Base-by-base conservation (phyloP, 2,888 invertebrate genomes). In the Eupeodes luniger region DNA sequence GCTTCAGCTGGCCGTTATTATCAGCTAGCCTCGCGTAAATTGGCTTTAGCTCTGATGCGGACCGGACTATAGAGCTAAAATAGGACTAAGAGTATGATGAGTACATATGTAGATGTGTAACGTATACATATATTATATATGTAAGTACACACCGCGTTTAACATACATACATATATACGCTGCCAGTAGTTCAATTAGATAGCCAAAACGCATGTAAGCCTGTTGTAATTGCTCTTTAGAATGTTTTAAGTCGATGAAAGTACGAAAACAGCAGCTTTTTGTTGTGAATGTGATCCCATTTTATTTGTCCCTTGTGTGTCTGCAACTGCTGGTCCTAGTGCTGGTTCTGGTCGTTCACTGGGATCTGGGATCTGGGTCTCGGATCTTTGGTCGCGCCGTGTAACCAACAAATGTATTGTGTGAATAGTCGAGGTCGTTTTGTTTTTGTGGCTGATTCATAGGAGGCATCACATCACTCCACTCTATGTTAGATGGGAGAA, bases 191-290 rank as follows among this genome's bases (percentile, higher is more conserved):
- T 64, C 74, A 62, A 78, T 72, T 67, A 69, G 85, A 81, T 81
- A 34, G 67, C 51, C 49, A 44, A 55, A 83, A 72, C 47, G 72
- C 72, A 78, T 86, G 86, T 86, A 75, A 82, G 83, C 44, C 55
- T 59, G 47, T 14, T 75, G 86, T 82, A 86, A 86, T 86, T 82
- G 86, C 75, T 75, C 82, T 75, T 62, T 79, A 64, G 75, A 79
- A 82, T 79, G 83, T 86, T 72, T 72, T 59, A 51, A 79, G 86
- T 86, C 86, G 83, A 79, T 75, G 79, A 79, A 82, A 79, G 70
- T 55, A 70, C 10, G 53, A 70, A 61, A 64, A 69, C 72, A 69
- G 70, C 61, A 40, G 40, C 40, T 40, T 57, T 78, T 47, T 74
- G 81, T 66, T 66, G 55, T 66, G 55, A 57, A 12, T 47, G 67